A percentile compares a stretch with the other conserved stretches of the same genome.
Evolutionary conservation across 1,140 invertebrate species (phyloP).

Genomic region (Leptinotarsa texana): DNA sequence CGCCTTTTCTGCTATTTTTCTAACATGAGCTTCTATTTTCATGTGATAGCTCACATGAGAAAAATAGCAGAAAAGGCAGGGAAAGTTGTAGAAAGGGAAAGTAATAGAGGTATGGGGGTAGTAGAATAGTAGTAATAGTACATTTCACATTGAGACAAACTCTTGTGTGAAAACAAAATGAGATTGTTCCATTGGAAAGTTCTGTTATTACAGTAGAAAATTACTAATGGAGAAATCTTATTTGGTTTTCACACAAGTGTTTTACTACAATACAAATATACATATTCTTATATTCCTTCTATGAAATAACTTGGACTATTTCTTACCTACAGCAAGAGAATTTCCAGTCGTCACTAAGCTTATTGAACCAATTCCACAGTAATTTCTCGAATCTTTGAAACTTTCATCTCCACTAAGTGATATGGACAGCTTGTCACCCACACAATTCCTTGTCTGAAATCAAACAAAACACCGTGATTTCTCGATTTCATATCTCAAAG

Average conservation of each 20-base stretch:
- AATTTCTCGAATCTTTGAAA: conserved; percentile 55
- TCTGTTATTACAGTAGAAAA: no score
- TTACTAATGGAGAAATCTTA: no score
- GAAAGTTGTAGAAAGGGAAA: background rate
- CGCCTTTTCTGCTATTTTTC: no score
- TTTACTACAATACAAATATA: no score
- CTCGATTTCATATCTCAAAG: background rate
- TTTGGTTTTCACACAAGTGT: no score
- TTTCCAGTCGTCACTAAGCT: conserved; percentile 55
- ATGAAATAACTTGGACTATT: background rate
- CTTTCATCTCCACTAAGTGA: conserved; percentile 57
- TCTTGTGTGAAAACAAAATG: no score
- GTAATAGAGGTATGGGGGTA: background rate
- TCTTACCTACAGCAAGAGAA: conserved; percentile 56
- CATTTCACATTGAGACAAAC: no score
- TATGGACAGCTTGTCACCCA: conserved; percentile 57
- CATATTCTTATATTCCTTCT: no score
- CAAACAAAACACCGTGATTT: background rate
- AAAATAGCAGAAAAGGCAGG: no score
- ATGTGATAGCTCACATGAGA: no score
- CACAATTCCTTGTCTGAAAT: conserved; percentile 47
- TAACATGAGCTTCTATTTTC: no score
- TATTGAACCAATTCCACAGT: conserved; percentile 60
- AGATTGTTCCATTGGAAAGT: no score
- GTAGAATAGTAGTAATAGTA: background rate